Base-by-base conservation (phyloP, 2,888 invertebrate genomes). In the Mesorhabditis spiculigera region DNA sequence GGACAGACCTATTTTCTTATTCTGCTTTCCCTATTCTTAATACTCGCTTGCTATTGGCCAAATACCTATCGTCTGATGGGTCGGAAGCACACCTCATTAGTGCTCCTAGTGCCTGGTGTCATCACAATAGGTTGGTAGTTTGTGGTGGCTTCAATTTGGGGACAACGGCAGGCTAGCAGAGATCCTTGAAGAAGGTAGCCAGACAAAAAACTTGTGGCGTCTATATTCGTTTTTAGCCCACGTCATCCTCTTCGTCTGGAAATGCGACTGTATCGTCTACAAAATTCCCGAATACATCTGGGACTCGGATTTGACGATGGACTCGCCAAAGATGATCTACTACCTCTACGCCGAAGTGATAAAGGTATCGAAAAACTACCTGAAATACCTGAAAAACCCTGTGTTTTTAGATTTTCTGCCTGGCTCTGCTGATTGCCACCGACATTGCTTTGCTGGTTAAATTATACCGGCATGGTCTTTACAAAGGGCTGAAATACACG, bases 321-420 rank as follows among this genome's bases (percentile, higher is more conserved):
- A 50, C n/a, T 50, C 58, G n/a, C 58, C 58, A 50, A 50, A 50
- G n/a, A 50, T 50, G 58, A 50, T 50, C n/a, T 50, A 50, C 58
- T 50, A 50, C n/a, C 58, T 50, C 58, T 50, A 50, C n/a, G 8
- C 58, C 8, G 58, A 50, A n/a, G 58, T 10, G n/a, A 13, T 50
- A n/a, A 50, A 50, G n/a, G 58, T 50, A 50, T 50, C 58, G 8
- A 50, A n/a, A 50, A 50, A n/a, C n/a, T 13, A 13, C 58, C n/a
- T 13, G 58, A 50, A 50, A n/a, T 50, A 50, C n/a, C 58, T 50
- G n/a, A n/a, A 13, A 50, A 13, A 10, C 58, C 8, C 10, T 13
- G n/a, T n/a, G 8, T 50, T n/a, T 50, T 50, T 50, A 50, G 58
- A n/a, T 50, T 50, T n/a, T 50, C 58, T 50, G 58, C n/a, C 3